A percentile compares a stretch with the other conserved stretches of the same genome.
phyloP scores from a whole-genome alignment of 30 jellyfish, hydroid and myxozoan species.

The Morbakka virulenta region DNA sequence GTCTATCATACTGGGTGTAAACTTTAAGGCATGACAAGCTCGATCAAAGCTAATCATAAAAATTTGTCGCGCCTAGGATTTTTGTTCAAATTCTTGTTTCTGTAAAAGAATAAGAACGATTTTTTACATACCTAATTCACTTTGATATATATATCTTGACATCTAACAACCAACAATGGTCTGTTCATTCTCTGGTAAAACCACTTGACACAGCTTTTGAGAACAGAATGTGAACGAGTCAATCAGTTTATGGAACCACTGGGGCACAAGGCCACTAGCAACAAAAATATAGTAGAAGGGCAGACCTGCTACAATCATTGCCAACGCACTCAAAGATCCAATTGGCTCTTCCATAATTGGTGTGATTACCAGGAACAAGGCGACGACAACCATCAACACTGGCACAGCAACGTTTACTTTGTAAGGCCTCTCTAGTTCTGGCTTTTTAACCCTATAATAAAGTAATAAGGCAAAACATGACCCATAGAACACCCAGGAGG shows the following conservation, averaged over 20 bases:
- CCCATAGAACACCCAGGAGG: slow-evolving; percentile 90
- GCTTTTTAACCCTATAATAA: slow-evolving; percentile 49
- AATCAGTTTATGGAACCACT: slow-evolving; percentile 18
- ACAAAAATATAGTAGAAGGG: slow-evolving; percentile 81
- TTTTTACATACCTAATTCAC: too few species aligned
- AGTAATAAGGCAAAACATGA: slow-evolving; percentile 63
- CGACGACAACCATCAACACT: slow-evolving; percentile 64
- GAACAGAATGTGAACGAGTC: slow-evolving; percentile 27
- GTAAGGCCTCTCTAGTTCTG: slow-evolving; percentile 76
- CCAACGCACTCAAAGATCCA: slow-evolving; percentile 70
- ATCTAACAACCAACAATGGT: neutral
- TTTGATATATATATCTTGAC: too few species aligned
- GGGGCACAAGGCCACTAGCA: slow-evolving; percentile 35
- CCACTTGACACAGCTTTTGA: slow-evolving; percentile 60
- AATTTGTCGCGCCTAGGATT: too few species aligned
- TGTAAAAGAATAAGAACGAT: too few species aligned
- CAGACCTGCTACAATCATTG: slow-evolving; percentile 55
- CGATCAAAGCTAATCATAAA: too few species aligned
- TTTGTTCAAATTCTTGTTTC: too few species aligned
- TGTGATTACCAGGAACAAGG: slow-evolving; percentile 61
- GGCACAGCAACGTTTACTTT: slow-evolving; percentile 81
- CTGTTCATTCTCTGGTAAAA: slow-evolving; percentile 22
- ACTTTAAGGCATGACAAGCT: too few species aligned
- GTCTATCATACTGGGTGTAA: too few species aligned
- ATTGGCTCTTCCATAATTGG: slow-evolving; percentile 70